Evolutionary conservation across 2,888 invertebrate species (phyloP).

Genomic region (Drosophila limbata): DNA sequence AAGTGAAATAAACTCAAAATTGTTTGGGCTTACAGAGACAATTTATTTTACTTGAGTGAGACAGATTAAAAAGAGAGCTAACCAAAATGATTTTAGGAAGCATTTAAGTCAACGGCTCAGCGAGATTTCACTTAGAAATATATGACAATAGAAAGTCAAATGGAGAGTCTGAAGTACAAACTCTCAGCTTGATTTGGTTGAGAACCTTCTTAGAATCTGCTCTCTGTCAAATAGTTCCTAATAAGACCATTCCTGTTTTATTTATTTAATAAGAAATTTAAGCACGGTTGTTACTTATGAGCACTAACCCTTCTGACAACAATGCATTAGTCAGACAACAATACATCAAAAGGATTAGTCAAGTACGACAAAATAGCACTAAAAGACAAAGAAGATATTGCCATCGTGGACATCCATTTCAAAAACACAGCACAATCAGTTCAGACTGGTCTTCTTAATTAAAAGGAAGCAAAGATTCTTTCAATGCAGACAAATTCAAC

Average conservation of each 20-base stretch:
- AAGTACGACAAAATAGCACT: constrained; percentile 1
- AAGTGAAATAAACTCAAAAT: constrained; percentile 17
- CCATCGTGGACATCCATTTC: constrained; percentile 1
- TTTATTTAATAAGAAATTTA: background rate
- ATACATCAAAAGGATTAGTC: background rate
- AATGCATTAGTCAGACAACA: no score
- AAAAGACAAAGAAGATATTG: constrained; percentile 10
- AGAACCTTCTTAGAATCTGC: no score
- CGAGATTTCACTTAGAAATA: background rate
- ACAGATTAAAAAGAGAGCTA: background rate
- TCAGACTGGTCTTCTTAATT: background rate
- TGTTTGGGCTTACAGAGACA: constrained; percentile 6
- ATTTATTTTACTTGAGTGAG: background rate
- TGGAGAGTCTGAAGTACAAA: no score
- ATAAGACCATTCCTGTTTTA: no score
- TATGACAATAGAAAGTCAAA: background rate
- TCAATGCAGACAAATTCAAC: background rate
- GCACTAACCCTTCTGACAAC: background rate
- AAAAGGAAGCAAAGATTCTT: background rate
- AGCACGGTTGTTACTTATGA: constrained; percentile 2
- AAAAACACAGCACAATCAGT: constrained; percentile 4
- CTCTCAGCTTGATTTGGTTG: no score
- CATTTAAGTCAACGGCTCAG: background rate
- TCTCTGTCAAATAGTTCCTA: no score
- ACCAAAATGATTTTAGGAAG: background rate